Evolutionary conservation across 2,113 vertebrate species (phyloP).

Genomic region (Podiceps cristatus): DNA sequence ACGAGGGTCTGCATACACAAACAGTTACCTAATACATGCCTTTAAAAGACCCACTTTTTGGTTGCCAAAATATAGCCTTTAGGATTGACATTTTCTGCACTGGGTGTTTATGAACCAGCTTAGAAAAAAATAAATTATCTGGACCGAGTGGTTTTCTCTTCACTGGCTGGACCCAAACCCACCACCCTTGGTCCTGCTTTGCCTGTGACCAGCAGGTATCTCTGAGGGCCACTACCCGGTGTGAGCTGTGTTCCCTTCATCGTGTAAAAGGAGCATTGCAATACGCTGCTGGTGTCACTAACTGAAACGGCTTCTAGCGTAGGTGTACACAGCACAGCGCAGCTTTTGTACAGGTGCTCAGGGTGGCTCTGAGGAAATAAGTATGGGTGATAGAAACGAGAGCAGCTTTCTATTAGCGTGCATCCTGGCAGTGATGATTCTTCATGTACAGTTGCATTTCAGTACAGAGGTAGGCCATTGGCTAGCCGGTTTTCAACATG

Average conservation of each 20-base stretch:
- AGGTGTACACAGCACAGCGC: neutral
- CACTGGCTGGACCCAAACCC: neutral
- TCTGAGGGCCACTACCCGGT: neutral
- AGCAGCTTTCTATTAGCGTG: neutral
- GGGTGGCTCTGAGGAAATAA: neutral
- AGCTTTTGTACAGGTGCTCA: neutral
- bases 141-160: neutral
- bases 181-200: neutral
- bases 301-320: neutral
- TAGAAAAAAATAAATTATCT: neutral
- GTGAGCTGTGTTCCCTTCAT: neutral
- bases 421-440: neutral
- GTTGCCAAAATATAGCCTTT: neutral
- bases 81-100: neutral
- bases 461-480: neutral
- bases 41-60: neutral
- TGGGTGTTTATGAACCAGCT: neutral
- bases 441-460: neutral
- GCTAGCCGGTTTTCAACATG: neutral
- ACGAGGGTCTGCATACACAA: neutral
- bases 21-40: accelerated
- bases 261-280: neutral
- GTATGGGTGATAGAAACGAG: neutral
- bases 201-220: neutral
- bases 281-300: neutral